Conservation (phyloP, 2,797 vertebrate species). For the Acanthornis magna region DNA sequence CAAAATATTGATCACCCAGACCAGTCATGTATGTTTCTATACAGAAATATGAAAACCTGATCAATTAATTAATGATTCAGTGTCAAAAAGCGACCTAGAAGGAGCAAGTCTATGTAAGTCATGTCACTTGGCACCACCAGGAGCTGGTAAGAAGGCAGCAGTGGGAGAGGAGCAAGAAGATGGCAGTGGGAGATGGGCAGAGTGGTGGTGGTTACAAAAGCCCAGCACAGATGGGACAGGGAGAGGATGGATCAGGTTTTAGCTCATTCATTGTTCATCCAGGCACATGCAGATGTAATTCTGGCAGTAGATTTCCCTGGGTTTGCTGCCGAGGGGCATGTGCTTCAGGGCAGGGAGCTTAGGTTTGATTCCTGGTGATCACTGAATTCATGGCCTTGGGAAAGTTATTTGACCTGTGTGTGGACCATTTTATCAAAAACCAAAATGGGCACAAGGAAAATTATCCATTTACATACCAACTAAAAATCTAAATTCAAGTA, state of each 20-base stretch:
- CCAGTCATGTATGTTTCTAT: conserved; percentile 73
- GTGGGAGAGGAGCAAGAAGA: neutral
- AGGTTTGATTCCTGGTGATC: neutral
- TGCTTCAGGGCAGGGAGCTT: neutral
- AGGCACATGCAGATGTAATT: neutral
- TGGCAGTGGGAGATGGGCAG: neutral
- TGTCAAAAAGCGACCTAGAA: conserved; percentile 53
- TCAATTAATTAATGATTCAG: conserved; percentile 79
- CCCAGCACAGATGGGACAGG: neutral
- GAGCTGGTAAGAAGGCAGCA: neutral
- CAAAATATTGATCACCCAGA: conserved; percentile 79
- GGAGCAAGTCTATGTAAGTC: conserved; percentile 1
- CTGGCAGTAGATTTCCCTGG: neutral
- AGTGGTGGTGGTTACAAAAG: neutral
- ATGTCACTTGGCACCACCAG: rapidly evolving
- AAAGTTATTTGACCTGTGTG: neutral
- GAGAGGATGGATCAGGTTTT: neutral
- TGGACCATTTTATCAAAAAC: neutral
- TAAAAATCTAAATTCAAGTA: neutral
- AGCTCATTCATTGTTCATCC: neutral
- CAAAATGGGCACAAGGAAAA: neutral
- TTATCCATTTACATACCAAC: neutral
- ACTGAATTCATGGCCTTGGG: neutral
- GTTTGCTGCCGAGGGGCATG: neutral
- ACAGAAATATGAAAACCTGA: conserved; percentile 82